These are phyloP conservation scores for Congeria kusceri DNA, from an alignment of 2,888 invertebrate species.

Conservation along the genomic window DNA sequence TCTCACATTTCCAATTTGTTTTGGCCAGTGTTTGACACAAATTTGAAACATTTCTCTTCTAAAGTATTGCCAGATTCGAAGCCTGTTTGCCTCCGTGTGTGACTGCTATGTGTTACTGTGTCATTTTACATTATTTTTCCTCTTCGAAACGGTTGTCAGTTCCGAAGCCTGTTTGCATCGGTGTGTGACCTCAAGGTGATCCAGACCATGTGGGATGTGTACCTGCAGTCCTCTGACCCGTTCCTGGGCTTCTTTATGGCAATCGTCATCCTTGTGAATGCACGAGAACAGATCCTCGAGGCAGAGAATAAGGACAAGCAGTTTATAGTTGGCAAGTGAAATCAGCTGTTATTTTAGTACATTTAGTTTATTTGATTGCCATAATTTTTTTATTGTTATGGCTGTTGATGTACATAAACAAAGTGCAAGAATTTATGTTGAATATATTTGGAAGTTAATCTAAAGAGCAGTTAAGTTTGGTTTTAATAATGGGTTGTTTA, in stretches of 20 bases:
- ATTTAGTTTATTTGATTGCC: no score
- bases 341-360: no score
- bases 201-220: constrained; percentile 97
- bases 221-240: constrained; percentile 97
- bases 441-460: no score
- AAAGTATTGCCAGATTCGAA: constrained; percentile 88
- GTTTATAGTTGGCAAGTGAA: constrained; percentile 78
- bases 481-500: no score
- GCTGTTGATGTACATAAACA: no score
- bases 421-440: no score
- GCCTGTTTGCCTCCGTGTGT: constrained; percentile 95
- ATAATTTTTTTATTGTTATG: no score
- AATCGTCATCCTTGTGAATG: constrained; percentile 97
- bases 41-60: not conserved
- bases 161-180: constrained; percentile 95
- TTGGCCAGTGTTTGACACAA: no score
- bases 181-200: constrained; percentile 94
- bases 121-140: not conserved
- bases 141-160: constrained; percentile 85
- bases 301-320: constrained; percentile 80
- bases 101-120: constrained; percentile 92
- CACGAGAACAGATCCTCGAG: constrained; percentile 86
- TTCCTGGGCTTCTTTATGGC: constrained; percentile 98
- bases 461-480: no score
- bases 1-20: constrained; percentile 8